Evolutionary conservation across 1,140 invertebrate species (phyloP), one percentile per base, ranked within the genome.

Genomic region (Lucilia sericata): DNA sequence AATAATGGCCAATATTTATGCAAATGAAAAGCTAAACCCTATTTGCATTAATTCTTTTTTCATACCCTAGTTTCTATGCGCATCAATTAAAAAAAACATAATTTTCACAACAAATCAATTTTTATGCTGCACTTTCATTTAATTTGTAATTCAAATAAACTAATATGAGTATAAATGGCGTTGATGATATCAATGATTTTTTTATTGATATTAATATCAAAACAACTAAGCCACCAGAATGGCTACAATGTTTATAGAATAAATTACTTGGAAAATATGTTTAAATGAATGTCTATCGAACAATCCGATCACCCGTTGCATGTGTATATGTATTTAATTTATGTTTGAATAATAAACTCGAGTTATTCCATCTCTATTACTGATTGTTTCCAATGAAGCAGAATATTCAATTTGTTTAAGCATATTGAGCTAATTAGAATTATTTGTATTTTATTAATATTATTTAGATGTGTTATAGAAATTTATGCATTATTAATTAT

Each of bases 111-210:
- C 65, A 70, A 70, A 70, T 70, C 65, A 60, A 12, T 21, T 70
- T 70, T 70, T 70, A 70, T 70, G 12, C 51, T 70, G 65, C 19
- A 19, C n/a, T 19, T 70, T 70, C 60, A 70, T 19, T 42, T 76
- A 42, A 49, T 80, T 80, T 80, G 76, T 80, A 80, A 80, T 80
- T 80, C 76, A 80, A 80, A 80, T 80, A 80, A 80, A 80, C 42
- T 21, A 51, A 80, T 42, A 42, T 42, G 42, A 8, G 42, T 42
- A 42, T 42, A 42, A 42, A 42, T 42, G 42, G 42, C 51, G 17
- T 14, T 55, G 19, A 49, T 80, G 76, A 80, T 80, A 42, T 76
- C 34, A 36, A 55, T 55, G 51, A n/a, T 55, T 55, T 42, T n/a
- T 55, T 55, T 55, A 55, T 55, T 55, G 51, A 55, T 42, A 42